These are phyloP conservation scores for Hylyphantes graminicola DNA, from an alignment of 1,140 invertebrate species.

Conservation along the genomic window DNA sequence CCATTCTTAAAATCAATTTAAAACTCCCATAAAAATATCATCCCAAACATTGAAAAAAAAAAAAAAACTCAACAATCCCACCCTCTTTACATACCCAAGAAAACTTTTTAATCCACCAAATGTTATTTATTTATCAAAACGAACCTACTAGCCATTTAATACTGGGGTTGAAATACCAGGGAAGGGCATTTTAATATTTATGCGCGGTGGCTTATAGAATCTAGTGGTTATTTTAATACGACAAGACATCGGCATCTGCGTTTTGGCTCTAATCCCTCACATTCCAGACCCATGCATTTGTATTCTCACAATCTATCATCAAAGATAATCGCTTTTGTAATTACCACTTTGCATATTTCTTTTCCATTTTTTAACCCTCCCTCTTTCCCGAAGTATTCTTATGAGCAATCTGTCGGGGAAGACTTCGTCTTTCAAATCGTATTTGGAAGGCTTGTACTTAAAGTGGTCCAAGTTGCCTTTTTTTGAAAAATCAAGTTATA, in stretches of 20 bases:
- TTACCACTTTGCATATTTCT: constrained; percentile 55
- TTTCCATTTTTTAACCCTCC: background rate
- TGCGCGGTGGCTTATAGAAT: constrained; percentile 9
- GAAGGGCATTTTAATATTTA: constrained; percentile 38
- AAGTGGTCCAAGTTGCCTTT: too few species aligned
- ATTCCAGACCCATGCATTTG: constrained; percentile 29
- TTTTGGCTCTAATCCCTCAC: background rate
- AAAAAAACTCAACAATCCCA: too few species aligned
- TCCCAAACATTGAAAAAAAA: too few species aligned
- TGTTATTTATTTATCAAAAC: constrained; percentile 27
- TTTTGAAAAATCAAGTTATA: too few species aligned
- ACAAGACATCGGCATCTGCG: constrained; percentile 24
- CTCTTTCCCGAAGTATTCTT: constrained; percentile 21
- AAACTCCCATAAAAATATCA: too few species aligned
- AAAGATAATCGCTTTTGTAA: constrained; percentile 49
- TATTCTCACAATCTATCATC: constrained; percentile 51
- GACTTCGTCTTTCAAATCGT: too few species aligned
- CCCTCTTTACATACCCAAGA: background rate
- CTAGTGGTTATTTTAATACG: constrained; percentile 11
- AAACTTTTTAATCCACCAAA: constrained; percentile 8
- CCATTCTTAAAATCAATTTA: too few species aligned
- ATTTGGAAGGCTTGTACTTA: too few species aligned
- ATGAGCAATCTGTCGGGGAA: constrained; percentile 40
- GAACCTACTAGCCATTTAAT: background rate
- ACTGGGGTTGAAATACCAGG: constrained; percentile 13